Evolutionary conservation across 35 echinoderm and acorn worm species (phyloP).

Genomic region (Anneissia japonica): DNA sequence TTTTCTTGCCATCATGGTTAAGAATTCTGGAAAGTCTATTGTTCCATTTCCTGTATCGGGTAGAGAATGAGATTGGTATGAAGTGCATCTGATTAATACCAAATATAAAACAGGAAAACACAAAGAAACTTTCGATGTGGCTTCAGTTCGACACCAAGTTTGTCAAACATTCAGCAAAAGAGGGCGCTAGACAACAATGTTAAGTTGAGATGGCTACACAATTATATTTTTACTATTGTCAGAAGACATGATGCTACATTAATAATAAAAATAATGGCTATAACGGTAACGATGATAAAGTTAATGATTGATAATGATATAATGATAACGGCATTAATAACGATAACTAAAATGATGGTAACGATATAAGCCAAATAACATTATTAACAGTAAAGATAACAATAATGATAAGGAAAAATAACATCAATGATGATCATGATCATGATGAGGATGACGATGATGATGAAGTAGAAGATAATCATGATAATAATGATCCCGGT

Average conservation of each 20-base stretch:
- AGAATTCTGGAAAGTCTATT: conserved; percentile 64
- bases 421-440: neutral
- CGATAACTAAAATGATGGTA: neutral
- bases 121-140: too few relatives aligned
- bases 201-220: too few relatives aligned
- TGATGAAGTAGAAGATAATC: neutral
- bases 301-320: neutral
- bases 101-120: too few relatives aligned
- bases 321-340: neutral
- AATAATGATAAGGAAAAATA: neutral
- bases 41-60: conserved; percentile 37
- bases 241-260: too few relatives aligned
- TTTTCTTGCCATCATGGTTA: conserved; percentile 67
- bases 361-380: neutral
- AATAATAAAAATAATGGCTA: too few relatives aligned
- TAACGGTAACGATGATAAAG: neutral
- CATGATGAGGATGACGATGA: neutral
- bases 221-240: too few relatives aligned
- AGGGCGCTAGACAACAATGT: too few relatives aligned
- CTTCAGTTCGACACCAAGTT: too few relatives aligned
- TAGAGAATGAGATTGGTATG: too few relatives aligned
- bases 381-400: neutral
- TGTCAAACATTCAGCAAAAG: too few relatives aligned
- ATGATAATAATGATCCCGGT: neutral
- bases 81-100: too few relatives aligned